Evolutionary conservation across 2,113 vertebrate genomes (phyloP).

Genomic region (Hippoglossus stenolepis): DNA sequence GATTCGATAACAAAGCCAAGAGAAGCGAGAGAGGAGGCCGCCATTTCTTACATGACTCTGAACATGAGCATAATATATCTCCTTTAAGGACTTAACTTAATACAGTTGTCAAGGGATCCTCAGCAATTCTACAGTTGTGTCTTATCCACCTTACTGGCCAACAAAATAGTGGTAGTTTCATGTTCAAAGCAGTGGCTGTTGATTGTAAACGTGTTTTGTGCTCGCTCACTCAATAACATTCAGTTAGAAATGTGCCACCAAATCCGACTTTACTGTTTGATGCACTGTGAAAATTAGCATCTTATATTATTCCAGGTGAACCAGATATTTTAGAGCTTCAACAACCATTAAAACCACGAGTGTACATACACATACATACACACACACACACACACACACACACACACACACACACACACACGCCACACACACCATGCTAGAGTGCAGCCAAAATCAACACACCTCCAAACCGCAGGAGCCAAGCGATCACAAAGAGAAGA

Average conservation of each 20-base stretch:
- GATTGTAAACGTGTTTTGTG: neutral
- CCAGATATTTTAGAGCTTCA: slow-evolving; percentile 48
- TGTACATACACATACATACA: slow-evolving; percentile 20
- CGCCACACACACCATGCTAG: slow-evolving; percentile 61
- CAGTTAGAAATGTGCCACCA: neutral
- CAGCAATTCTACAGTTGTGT: neutral
- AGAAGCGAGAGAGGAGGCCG: no score
- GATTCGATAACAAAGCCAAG: no score
- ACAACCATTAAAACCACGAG: slow-evolving; percentile 29
- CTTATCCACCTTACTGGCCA: no score
- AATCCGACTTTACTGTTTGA: slow-evolving; percentile 11
- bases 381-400: slow-evolving; percentile 33
- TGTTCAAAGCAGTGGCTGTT: no score
- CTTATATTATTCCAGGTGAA: slow-evolving; percentile 38
- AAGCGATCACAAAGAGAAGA: slow-evolving; percentile 46
- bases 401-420: slow-evolving; percentile 5
- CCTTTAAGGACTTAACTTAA: neutral
- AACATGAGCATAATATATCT: no score
- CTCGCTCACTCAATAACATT: neutral
- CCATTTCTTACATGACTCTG: no score
- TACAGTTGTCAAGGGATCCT: neutral
- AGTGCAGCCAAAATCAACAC: slow-evolving; percentile 55
- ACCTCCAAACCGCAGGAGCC: slow-evolving; percentile 59
- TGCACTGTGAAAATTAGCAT: slow-evolving; percentile 15
- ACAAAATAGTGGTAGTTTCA: no score